Evolutionary conservation across 2,888 invertebrate species (phyloP).

Genomic region (Lacanobia oleracea): DNA sequence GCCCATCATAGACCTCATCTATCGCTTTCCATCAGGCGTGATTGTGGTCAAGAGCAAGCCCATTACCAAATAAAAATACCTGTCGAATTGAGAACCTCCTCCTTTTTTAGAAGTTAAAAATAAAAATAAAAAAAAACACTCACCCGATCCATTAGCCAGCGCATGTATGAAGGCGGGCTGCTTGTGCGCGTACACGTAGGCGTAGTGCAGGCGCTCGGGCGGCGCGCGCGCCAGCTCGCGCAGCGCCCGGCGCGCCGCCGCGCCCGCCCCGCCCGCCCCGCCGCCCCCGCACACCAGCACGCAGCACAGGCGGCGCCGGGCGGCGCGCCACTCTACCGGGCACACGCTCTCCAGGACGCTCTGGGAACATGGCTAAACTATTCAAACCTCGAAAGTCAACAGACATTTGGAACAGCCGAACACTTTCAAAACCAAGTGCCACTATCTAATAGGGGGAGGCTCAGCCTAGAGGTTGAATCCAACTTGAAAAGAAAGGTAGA

Average conservation of each 20-base stretch:
- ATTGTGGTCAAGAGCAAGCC: too few species aligned
- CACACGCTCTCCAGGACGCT: slow-evolving; percentile 95
- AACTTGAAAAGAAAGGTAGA: too few species aligned
- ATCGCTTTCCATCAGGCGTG: too few species aligned
- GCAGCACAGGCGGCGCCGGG: slow-evolving; percentile 93
- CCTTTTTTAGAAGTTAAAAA: too few species aligned
- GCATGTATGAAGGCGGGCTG: slow-evolving; percentile 96
- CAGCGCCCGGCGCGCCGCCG: slow-evolving; percentile 93
- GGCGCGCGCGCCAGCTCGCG: slow-evolving; percentile 93
- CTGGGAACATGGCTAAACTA: slow-evolving; percentile 73
- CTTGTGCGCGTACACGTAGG: slow-evolving; percentile 96
- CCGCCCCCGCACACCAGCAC: slow-evolving; percentile 92
- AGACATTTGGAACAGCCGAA: too few species aligned
- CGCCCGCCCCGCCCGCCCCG: slow-evolving; percentile 92
- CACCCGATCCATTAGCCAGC: slow-evolving; percentile 91
- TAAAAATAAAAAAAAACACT: slow-evolving; percentile 26
- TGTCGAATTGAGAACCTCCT: too few species aligned
- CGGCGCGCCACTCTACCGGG: slow-evolving; percentile 96
- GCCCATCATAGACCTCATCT: too few species aligned
- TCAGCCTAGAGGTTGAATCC: too few species aligned
- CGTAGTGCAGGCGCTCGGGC: slow-evolving; percentile 94
- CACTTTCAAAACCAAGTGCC: too few species aligned
- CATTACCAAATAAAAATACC: too few species aligned
- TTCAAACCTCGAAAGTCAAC: too few species aligned
- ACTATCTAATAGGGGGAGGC: too few species aligned